Base-by-base conservation (phyloP, 2,888 invertebrate species). In the Leucania comma region DNA sequence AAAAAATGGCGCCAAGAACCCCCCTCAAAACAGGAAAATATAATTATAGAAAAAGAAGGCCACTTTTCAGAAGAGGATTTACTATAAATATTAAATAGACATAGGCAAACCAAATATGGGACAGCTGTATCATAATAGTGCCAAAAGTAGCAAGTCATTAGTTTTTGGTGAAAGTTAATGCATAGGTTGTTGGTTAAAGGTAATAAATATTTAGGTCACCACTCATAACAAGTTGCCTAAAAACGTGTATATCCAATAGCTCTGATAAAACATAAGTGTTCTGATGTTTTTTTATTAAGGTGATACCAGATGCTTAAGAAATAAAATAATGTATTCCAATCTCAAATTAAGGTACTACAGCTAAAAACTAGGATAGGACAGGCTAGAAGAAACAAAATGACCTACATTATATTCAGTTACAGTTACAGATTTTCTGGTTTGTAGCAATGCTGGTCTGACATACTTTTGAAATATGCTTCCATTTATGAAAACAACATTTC, bases 161-260 rank as follows among this genome's bases (percentile, higher is more conserved):
- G n/a, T 60, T 68, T 78, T 61, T 10, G 57, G 72, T 65, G 78
- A 78, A 75, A 75, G 75, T 65, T 61, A 70, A 75, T 54, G 26
- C 56, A 51, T 38, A 73, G 50, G 73, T 58, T 54, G 62, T 50
- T 20, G 24, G 22, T 42, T 58, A 60, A 70, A 75, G 69, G 53
- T 66, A 63, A 75, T 75, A 57, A 69, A 66, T 38, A 71, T 69
- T 67, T 75, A 61, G 57, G 65, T 61, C 10, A 5, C 38, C 38
- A 61, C 64, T 65, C 29, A 53, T 32, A 53, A 53, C 26, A 54
- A 63, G 24, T 69, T 56, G 51, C 56, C 56, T 58, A 62, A 74
- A 75, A 60, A 20, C 48, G 3, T 20, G 46, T 57, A 56, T 35
- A 48, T 59, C 57, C 17, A 0, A 38, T 48, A 26, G 10, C 4